phyloP scores from a whole-genome alignment of 1,140 invertebrate genomes.

The Drosophila nebulosa region DNA sequence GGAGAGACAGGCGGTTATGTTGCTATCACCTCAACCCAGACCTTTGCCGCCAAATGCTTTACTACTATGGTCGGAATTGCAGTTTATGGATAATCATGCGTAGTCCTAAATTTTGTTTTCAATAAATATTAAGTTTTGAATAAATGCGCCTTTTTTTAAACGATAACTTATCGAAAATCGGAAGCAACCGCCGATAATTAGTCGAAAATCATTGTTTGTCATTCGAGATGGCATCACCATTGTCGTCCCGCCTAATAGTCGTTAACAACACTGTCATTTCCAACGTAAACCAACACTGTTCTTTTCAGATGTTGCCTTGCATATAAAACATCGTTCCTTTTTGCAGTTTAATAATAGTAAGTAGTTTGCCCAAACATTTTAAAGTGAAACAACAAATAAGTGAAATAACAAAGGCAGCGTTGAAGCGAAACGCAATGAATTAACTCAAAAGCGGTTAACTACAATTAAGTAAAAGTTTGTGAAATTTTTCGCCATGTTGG shows the following conservation, averaged over 20 bases:
- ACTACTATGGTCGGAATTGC: conserved; percentile 90
- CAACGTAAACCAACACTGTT: background rate
- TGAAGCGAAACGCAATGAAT: background rate
- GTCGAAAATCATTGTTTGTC: too few relatives aligned
- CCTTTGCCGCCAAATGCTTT: conserved; percentile 94
- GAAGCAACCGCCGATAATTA: too few relatives aligned
- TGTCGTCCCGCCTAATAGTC: too few relatives aligned
- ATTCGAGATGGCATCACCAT: too few relatives aligned
- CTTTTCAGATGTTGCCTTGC: conserved; percentile 41
- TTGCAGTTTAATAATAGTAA: conserved; percentile 49
- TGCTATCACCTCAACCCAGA: conserved; percentile 95
- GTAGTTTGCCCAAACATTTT: conserved; percentile 14
- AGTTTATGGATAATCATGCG: conserved; percentile 92
- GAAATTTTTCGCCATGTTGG: conserved; percentile 69
- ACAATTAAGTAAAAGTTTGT: background rate
- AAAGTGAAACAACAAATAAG: background rate
- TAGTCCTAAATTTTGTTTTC: conserved; percentile 32
- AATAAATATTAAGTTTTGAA: too few relatives aligned
- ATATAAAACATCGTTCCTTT: conserved; percentile 42
- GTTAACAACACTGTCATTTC: background rate
- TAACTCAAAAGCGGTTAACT: background rate
- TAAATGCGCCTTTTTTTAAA: too few relatives aligned
- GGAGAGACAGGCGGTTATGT: conserved; percentile 92
- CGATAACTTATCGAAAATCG: too few relatives aligned
- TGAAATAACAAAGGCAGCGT: background rate